Evolutionary conservation across 2,888 invertebrate species (phyloP).

Genomic region (Galerucella pusilla): DNA sequence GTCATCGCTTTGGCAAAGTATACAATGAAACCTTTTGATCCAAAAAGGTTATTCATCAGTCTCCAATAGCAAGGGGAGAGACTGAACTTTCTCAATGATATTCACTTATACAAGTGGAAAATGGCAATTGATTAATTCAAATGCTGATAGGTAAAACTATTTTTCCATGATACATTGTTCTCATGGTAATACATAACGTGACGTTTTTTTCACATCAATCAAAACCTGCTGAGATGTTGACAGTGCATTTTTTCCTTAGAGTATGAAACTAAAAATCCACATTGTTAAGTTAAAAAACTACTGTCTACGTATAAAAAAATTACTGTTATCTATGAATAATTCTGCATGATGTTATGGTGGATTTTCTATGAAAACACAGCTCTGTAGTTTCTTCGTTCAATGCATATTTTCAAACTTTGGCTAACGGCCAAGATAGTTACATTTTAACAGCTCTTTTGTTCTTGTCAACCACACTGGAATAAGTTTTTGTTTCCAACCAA

Average conservation of each 20-base stretch:
- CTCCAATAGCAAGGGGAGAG: conserved; percentile 32
- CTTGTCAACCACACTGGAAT: not conserved
- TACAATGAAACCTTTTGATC: conserved; percentile 38
- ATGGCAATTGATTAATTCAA: conserved; percentile 55
- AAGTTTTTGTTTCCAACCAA: not conserved
- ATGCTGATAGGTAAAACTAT: conserved; percentile 40
- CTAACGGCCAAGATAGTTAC: not conserved
- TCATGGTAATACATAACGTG: too few species aligned
- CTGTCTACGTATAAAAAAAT: conserved; percentile 28
- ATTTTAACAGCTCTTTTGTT: conserved; percentile 4
- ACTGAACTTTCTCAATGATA: conserved; percentile 42
- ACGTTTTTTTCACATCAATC: too few species aligned
- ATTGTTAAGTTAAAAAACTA: not conserved
- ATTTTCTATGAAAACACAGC: not conserved
- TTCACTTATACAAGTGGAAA: conserved; percentile 51
- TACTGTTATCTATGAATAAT: conserved; percentile 48
- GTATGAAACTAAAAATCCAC: too few species aligned
- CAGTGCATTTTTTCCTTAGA: too few species aligned
- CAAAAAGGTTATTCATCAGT: conserved; percentile 32
- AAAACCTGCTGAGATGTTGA: too few species aligned
- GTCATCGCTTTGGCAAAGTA: conserved; percentile 31
- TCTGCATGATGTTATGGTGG: conserved; percentile 15
- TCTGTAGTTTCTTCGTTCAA: not conserved
- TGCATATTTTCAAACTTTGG: not conserved
- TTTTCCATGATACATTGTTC: too few species aligned